These are phyloP conservation scores for Loris lydekkerianus DNA, from an alignment of 2,797 vertebrate species.

Conservation along the genomic window DNA sequence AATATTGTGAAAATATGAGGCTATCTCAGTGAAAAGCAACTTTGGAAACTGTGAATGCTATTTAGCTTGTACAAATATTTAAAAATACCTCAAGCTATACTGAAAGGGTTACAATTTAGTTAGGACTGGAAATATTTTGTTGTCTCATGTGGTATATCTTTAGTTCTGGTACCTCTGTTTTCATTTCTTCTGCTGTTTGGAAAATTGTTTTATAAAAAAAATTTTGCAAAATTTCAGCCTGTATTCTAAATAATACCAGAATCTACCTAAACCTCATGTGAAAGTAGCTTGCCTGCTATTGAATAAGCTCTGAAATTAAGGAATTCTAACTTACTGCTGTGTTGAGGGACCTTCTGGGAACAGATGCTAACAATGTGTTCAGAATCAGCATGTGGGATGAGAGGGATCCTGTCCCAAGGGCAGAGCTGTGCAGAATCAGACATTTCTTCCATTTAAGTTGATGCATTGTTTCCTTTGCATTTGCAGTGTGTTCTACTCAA, in stretches of 20 bases:
- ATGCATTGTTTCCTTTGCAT: conserved; percentile 9
- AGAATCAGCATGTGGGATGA: neutral
- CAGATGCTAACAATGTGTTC: neutral
- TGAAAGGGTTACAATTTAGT: conserved; percentile 60
- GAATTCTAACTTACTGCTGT: neutral
- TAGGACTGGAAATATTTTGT: conserved; percentile 74
- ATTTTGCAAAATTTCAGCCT: conserved; percentile 61
- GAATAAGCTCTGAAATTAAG: conserved; percentile 71
- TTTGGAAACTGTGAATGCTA: conserved; percentile 79
- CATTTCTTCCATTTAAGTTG: conserved; percentile 57
- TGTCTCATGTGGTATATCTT: conserved; percentile 36
- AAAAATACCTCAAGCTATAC: conserved; percentile 69
- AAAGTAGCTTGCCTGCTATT: conserved; percentile 66
- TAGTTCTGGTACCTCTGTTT: conserved; percentile 67
- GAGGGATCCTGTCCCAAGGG: neutral
- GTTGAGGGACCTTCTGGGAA: neutral
- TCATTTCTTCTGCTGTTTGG: conserved; percentile 79
- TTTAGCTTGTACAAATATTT: conserved; percentile 70
- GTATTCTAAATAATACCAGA: conserved; percentile 28
- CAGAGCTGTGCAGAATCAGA: conserved; percentile 38
- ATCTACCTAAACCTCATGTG: conserved; percentile 47
- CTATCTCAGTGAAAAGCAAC: conserved; percentile 76
- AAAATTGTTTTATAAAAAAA: conserved; percentile 55
- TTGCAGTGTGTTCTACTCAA: conserved; percentile 67
- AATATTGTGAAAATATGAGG: conserved; percentile 79